phyloP scores from a whole-genome alignment of 2,888 invertebrate genomes.

The Monoplex corrugatus region DNA sequence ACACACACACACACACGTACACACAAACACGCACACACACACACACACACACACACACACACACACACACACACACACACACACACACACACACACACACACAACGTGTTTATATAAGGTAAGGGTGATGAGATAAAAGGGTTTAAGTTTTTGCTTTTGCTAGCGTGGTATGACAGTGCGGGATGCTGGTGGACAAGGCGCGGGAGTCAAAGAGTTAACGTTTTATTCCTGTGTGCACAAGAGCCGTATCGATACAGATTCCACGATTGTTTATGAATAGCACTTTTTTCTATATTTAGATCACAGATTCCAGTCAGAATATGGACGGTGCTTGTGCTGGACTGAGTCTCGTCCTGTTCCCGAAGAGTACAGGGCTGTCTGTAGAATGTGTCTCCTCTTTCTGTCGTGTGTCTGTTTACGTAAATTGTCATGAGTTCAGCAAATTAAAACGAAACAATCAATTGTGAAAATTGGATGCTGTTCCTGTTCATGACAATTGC shows the following conservation, averaged over 20 bases:
- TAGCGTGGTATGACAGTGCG: too few relatives aligned
- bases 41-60: neutral
- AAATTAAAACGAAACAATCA: too few relatives aligned
- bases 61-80: neutral
- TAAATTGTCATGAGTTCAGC: neutral
- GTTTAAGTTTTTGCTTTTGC: too few relatives aligned
- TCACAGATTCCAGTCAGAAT: neutral
- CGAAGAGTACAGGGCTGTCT: too few relatives aligned
- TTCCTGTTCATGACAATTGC: too few relatives aligned
- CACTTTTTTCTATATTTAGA: neutral
- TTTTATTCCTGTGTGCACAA: neutral
- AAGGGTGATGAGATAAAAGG: too few relatives aligned
- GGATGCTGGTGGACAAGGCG: too few relatives aligned
- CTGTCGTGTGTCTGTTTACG: too few relatives aligned
- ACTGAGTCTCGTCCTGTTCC: too few relatives aligned
- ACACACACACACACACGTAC: neutral
- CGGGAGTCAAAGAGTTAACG: too few relatives aligned
- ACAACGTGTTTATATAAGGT: neutral
- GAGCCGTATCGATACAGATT: neutral
- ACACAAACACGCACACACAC: neutral
- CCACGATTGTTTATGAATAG: neutral
- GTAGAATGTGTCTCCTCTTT: too few relatives aligned
- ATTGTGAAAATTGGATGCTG: too few relatives aligned
- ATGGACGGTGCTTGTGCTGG: neutral
- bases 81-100: constrained; percentile 28